Evolutionary conservation across 2,113 vertebrate species (phyloP), one percentile per base, ranked within the genome.

Genomic region (Psittacus erithacus): DNA sequence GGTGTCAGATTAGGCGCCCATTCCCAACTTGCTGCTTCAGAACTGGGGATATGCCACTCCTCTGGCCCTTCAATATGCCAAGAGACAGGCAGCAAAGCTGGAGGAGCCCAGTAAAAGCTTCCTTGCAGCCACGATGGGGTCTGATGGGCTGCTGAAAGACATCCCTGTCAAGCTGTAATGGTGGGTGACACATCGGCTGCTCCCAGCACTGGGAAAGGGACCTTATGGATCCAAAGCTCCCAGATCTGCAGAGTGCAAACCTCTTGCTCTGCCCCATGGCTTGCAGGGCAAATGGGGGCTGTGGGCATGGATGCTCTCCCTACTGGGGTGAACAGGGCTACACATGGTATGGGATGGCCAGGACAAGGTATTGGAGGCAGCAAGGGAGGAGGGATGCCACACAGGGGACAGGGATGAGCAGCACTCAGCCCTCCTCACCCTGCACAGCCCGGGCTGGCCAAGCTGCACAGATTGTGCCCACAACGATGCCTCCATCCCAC

Each of bases 301-400:
- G 55, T 0, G 5, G 82, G 38, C 0, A 2, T 0, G 17, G 53
- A 55, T 25, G 86, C 6, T 86, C 25, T 68, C 38, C 23, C 8
- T 1, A 0, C 9, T 2, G 33, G 74, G 27, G 22, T 6, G 49
- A 81, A 22, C 33, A 6, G 52, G 41, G 38, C 57, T 47, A 25
- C 1, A 18, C 4, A 41, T 29, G 64, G 67, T 0, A 0, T 2
- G 25, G 57, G 27, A 29, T 0, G 6, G 43, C 19, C 0, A 3
- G 50, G 41, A 78, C 12, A 38, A 47, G 28, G 62, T 25, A 5
- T 0, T 0, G 3, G 46, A 77, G 59, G 64, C 70, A 70, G 80
- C 3, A 20, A 27, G 76, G 33, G 24, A 64, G 35, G 57, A 39
- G 20, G 2, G 39, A 71, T 23, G 18, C 14, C 17, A 29, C 0